A percentile compares a stretch with the other conserved stretches of the same genome.
Evolutionary conservation across 1,140 invertebrate genomes (phyloP).

Genomic region (Calephelis virginiensis): DNA sequence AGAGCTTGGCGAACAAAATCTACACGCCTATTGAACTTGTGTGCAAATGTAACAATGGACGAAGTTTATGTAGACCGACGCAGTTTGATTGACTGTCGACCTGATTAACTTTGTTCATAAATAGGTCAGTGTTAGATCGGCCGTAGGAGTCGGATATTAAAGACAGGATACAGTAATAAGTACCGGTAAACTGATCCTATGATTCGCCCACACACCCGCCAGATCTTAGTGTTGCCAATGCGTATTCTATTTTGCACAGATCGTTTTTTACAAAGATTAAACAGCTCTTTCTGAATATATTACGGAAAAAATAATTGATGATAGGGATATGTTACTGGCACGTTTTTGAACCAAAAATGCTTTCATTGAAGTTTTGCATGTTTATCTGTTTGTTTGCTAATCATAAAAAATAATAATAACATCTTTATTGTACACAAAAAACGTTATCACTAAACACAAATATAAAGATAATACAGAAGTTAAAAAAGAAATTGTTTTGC

Average conservation of each 20-base stretch:
- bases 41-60: slow-evolving; percentile 25
- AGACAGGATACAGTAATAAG: slow-evolving; percentile 62
- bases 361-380: too few relatives aligned
- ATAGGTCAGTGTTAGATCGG: slow-evolving; percentile 63
- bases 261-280: background rate
- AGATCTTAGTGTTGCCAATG: slow-evolving; percentile 3
- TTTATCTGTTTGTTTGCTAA: too few relatives aligned
- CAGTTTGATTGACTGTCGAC: slow-evolving; percentile 58
- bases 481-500: too few relatives aligned
- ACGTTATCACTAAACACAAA: too few relatives aligned
- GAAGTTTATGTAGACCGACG: slow-evolving; percentile 26
- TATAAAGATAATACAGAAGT: too few relatives aligned
- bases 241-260: background rate
- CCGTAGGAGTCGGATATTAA: slow-evolving; percentile 46
- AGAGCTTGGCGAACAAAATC: slow-evolving; percentile 36
- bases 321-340: too few relatives aligned
- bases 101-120: slow-evolving; percentile 57
- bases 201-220: slow-evolving; percentile 36
- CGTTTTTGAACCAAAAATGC: too few relatives aligned
- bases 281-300: too few relatives aligned
- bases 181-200: slow-evolving; percentile 34
- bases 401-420: too few relatives aligned
- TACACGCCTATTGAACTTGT: slow-evolving; percentile 36
- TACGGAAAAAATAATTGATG: too few relatives aligned
- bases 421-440: too few relatives aligned